Evolutionary conservation across 2,888 invertebrate genomes (phyloP).

Genomic region (Tenthredo mesomela): DNA sequence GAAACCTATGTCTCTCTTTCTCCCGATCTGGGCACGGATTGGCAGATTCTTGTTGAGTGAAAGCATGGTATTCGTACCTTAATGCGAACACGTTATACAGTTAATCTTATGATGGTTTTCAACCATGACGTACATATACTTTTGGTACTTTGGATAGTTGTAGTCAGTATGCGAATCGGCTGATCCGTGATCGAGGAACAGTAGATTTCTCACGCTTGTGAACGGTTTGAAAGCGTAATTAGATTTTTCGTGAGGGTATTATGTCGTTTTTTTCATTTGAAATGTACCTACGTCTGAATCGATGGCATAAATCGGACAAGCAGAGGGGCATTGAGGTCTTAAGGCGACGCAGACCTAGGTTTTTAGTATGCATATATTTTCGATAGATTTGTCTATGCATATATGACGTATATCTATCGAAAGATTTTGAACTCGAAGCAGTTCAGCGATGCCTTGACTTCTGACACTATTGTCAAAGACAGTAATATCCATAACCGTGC

Average conservation of each 20-base stretch:
- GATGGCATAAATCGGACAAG: not conserved
- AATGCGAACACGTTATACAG: not conserved
- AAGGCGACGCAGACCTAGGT: not conserved
- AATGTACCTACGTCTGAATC: constrained; percentile 1
- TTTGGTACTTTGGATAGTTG: not conserved
- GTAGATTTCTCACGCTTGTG: not conserved
- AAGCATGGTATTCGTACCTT: not conserved
- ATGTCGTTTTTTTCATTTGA: not conserved
- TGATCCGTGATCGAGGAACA: not conserved
- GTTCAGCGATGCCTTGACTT: not conserved
- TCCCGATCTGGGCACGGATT: not conserved
- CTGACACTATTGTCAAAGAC: not conserved
- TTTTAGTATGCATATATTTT: not conserved
- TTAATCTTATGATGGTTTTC: not conserved
- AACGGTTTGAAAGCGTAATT: not conserved
- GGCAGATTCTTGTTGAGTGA: not conserved
- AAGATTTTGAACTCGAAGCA: not conserved
- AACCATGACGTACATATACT: not conserved
- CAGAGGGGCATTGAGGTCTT: not conserved
- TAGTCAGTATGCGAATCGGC: not conserved
- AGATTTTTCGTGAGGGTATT: not conserved
- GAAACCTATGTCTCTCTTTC: not conserved
- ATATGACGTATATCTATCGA: not conserved
- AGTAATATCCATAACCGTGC: not conserved
- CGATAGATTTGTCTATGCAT: not conserved